Percentiles rank a stretch among this genome's conserved stretches.
Conservation (phyloP, 2,888 invertebrate species). For the Thalpophila matura region DNA sequence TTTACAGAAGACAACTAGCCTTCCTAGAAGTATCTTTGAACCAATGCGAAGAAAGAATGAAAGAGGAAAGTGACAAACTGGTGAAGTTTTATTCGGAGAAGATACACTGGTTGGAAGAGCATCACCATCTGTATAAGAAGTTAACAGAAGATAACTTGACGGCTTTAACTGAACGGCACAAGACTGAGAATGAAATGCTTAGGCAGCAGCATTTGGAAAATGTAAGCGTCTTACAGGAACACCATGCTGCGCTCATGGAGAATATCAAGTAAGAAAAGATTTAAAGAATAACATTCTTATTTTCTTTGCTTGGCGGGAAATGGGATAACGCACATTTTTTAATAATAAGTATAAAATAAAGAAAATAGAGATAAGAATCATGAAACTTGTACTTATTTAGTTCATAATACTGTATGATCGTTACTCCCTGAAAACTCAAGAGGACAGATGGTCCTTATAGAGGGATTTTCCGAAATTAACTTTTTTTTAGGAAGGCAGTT, state of each 20-base stretch:
- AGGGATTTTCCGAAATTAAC: neutral
- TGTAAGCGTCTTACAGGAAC: constrained; percentile 83
- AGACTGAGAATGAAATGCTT: constrained; percentile 81
- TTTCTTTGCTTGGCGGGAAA: too few species aligned
- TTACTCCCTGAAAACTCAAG: too few species aligned
- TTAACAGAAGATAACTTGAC: constrained; percentile 88
- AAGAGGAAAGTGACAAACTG: constrained; percentile 89
- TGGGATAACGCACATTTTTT: too few species aligned
- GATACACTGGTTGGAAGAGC: constrained; percentile 88
- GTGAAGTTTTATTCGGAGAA: constrained; percentile 88
- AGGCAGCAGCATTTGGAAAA: constrained; percentile 87
- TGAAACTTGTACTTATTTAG: too few species aligned
- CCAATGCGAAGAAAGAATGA: constrained; percentile 91
- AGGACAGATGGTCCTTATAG: too few species aligned
- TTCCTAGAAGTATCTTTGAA: constrained; percentile 90
- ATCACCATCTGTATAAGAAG: constrained; percentile 86
- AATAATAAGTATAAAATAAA: too few species aligned
- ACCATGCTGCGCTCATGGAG: constrained; percentile 89
- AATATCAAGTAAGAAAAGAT: constrained; percentile 85
- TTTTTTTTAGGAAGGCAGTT: constrained; percentile 84
- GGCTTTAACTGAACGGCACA: constrained; percentile 85
- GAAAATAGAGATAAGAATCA: too few species aligned
- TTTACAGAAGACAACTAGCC: constrained; percentile 89
- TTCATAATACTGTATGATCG: too few species aligned
- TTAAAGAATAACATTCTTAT: neutral